A percentile compares a stretch with the other conserved stretches of the same genome.
Evolutionary conservation across 2,113 vertebrate genomes (phyloP).

Genomic region (Tragelaphus buxtoni): DNA sequence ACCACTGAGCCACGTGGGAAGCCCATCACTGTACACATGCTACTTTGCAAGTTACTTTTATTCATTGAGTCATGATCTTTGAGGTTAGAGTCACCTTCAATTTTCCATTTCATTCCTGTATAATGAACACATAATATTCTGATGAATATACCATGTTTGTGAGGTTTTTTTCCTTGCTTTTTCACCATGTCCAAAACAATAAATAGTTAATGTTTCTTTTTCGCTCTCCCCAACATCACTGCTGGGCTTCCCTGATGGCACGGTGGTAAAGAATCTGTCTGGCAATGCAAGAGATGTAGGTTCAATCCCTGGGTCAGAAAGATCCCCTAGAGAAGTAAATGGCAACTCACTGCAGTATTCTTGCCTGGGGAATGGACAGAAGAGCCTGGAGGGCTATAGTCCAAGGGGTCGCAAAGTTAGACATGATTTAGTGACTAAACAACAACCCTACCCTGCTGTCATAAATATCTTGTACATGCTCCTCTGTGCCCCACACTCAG

Average conservation of each 20-base stretch:
- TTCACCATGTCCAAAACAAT: neutral
- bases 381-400: neutral
- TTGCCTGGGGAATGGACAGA: neutral
- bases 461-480: neutral
- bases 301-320: neutral
- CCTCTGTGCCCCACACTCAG: neutral
- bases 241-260: neutral
- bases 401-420: neutral
- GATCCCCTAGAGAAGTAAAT: neutral
- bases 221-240: neutral
- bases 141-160: too few species aligned
- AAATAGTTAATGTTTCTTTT: neutral
- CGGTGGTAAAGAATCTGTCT: neutral
- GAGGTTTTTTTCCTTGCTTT: neutral
- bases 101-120: neutral
- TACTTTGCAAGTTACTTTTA: neutral
- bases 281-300: neutral
- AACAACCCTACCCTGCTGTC: neutral
- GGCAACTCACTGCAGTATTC: neutral
- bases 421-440: neutral
- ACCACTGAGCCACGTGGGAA: neutral
- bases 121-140: neutral
- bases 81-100: neutral
- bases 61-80: neutral
- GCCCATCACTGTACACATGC: neutral